phyloP scores from a whole-genome alignment of 2,888 invertebrate species.

The Rotaria socialis region DNA sequence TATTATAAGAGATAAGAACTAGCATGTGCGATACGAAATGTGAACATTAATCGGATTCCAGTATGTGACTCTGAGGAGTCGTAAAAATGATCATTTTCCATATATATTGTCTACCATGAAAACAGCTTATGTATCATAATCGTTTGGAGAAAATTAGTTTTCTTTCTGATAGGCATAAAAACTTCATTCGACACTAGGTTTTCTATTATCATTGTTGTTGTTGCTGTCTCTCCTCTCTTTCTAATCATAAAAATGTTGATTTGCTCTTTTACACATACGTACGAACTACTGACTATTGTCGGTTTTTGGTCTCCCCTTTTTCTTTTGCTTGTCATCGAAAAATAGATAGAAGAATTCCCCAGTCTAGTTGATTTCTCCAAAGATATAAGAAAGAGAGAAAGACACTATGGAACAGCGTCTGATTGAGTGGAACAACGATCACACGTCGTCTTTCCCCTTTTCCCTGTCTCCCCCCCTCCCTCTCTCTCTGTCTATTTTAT shows the following conservation, averaged over 20 bases:
- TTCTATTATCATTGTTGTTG: neutral
- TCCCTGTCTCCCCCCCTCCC: neutral
- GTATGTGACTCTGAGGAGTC: constrained; percentile 24
- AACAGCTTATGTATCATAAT: constrained; percentile 17
- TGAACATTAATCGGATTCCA: constrained; percentile 19
- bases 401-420: neutral
- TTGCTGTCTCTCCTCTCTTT: neutral
- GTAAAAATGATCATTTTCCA: constrained; percentile 32
- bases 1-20: neutral
- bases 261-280: constrained; percentile 11
- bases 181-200: neutral
- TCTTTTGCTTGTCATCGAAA: neutral
- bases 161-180: neutral
- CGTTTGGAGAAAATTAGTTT: neutral
- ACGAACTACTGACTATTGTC: neutral
- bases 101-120: neutral
- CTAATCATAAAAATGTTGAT: constrained; percentile 26
- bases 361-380: neutral
- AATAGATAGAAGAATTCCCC: neutral
- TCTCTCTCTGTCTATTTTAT: neutral
- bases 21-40: constrained; percentile 8
- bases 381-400: constrained; percentile 3
- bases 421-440: constrained; percentile 26
- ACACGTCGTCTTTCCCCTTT: neutral
- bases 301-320: neutral